Conservation (phyloP, 2,797 vertebrate genomes). For the Halcyon chelicuti region DNA sequence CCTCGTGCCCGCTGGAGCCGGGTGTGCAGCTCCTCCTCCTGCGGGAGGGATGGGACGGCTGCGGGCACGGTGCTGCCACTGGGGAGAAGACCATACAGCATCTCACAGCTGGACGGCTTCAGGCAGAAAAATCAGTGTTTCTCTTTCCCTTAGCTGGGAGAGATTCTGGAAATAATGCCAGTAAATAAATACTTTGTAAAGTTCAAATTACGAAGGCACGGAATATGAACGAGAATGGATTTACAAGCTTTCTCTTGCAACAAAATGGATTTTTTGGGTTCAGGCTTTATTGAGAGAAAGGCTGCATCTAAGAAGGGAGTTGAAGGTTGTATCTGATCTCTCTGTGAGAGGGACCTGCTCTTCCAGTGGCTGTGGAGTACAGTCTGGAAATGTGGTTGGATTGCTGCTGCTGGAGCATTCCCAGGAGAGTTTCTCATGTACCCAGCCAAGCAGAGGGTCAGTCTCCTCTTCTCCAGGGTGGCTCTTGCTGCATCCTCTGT, state of each 20-base stretch:
- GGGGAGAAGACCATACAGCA: neutral
- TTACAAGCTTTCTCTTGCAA: neutral
- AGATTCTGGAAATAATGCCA: neutral
- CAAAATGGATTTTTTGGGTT: constrained; percentile 35
- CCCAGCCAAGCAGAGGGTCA: neutral
- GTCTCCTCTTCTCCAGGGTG: neutral
- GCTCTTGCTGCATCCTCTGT: neutral
- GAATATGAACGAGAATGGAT: neutral
- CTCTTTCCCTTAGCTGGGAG: constrained; percentile 14
- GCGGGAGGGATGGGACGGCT: neutral
- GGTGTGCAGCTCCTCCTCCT: neutral
- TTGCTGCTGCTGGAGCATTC: neutral
- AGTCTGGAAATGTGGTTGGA: neutral
- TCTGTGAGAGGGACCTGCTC: neutral
- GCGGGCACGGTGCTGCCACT: neutral
- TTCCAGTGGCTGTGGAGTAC: neutral
- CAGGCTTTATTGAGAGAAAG: neutral
- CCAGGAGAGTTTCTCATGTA: neutral
- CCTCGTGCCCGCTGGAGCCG: accelerated
- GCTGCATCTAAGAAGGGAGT: neutral
- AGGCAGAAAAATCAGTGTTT: constrained; percentile 60
- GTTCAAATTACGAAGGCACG: neutral
- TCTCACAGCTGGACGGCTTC: constrained; percentile 3
- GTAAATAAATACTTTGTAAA: constrained; percentile 28
- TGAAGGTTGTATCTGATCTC: constrained; percentile 4